Base-by-base conservation (phyloP, 2,888 invertebrate genomes). In the Prosapia bicincta region DNA sequence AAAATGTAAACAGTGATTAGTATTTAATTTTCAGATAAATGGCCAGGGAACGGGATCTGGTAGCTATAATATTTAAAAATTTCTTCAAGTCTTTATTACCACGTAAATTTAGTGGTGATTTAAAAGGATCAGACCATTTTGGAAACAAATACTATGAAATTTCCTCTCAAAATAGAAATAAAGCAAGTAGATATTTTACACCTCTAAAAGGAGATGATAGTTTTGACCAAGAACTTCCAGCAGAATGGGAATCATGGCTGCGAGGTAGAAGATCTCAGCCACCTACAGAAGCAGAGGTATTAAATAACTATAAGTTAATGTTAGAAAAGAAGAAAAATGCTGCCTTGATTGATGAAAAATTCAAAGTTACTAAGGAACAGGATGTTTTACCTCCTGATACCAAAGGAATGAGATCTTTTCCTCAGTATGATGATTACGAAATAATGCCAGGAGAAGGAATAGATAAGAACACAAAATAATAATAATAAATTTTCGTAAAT, bases 241-340 rank as follows among this genome's bases (percentile, higher is more conserved):
- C 93, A 0, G 96, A 96, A 85, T 96, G 96, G 96, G 94, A 95
- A 83, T 88, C 95, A 7, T 96, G 96, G 96, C 85, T 96, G 69
- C 87, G 96, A 79, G 88, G 89, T 79, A 85, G 91, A 80, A 88
- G 90, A 80, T 82, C 81, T 1, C 87, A 89, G 0, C 91, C 94
- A 66, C 96, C 96, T 0, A 88, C 90, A 0, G 88, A 88, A 78
- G 92, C 92, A 78, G 95, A 96, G 85, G 86, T 95, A 9, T 85
- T 88, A 10, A 87, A 85, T 80, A 96, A 94, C 85, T 83, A 91
- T 66, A 89, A 91, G 20, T 86, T 94, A 65, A 92, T 93, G 84
- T 85, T 91, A 81, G 84, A 89, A 84, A 95, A 94, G 81, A 91
- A 92, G 82, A 85, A 88, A 66, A 95, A 95, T 86, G 94, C 95